Evolutionary conservation across 2,888 invertebrate species (phyloP), one percentile per base, ranked within the genome.

Genomic region (Diarsia brunnea): DNA sequence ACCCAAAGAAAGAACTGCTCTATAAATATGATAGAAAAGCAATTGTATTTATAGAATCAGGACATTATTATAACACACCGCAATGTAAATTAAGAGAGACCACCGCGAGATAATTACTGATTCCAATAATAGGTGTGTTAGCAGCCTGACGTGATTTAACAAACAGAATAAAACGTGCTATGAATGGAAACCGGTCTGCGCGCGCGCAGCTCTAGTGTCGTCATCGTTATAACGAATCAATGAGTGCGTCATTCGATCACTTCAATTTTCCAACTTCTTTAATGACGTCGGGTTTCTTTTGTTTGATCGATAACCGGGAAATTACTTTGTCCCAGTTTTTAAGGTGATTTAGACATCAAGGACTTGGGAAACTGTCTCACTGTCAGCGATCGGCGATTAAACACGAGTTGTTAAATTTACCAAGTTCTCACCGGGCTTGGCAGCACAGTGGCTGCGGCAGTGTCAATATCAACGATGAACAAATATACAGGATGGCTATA

Each of bases 161-260:
- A 87, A 86, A 86, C 81, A 63, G 63, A 70, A 63, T 68, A 75
- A 66, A 72, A 77, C 82, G 78, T 79, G 84, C 58, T 69, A 78
- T 82, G 83, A 86, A 86, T 87, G 81, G 84, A 82, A 90, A 90
- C 91, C 89, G 87, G 91, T 90, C 80, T 84, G 87, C 87, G 69
- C 77, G 65, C 68, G 78, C 78, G 80, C 76, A 73, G 63, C 21
- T 10, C 43, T 49, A 51, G 47, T 66, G 80, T 83, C 90, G 91
- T 91, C 89, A 90, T 87, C 79, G 76, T 87, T 82, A 64, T 84
- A 81, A 65, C 70, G 70, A 85, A 64, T 73, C 51, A 81, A 49
- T 27, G 43, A 72, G 45, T 86, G 86, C 78, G 85, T 88, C 87
- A 88, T 64, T 43, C 61, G 21, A 66, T 49, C 79, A 72, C 86